Evolutionary conservation across 2,797 vertebrate genomes (phyloP), one percentile per base, ranked within the genome.

Genomic region (Naso thynnoides): DNA sequence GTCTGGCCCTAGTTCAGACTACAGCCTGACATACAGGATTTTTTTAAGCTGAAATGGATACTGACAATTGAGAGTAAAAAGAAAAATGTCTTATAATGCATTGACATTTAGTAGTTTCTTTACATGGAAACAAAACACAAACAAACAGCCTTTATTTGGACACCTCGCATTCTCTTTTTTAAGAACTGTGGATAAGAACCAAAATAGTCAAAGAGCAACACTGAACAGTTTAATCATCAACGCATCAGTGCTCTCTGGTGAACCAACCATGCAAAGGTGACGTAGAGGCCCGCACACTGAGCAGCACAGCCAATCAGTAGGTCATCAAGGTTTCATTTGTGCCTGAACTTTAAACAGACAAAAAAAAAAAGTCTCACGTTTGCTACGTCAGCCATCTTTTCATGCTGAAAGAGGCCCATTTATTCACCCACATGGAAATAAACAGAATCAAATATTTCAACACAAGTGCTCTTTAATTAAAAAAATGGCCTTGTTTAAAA

Each of bases 341-440:
- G 56, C 42, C 10, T 47, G n/a, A 8, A 49, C 38, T 33, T 8
- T 4, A 10, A 3, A 3, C 4, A 7, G 39, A 60, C 57, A 62
- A 73, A 50, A 14, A 21, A 1, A 16, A 23, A n/a, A n/a, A n/a
- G n/a, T n/a, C 38, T 38, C 31, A 50, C 70, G 70, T 72, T 66
- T 21, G 53, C 78, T 75, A 66, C 74, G 48, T 48, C 69, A 79
- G 55, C 19, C 0, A 24, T 31, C 47, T 60, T 45, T 27, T 42
- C 56, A 59, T 26, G 23, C 66, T 72, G 48, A 44, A 77, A 79
- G 59, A 38, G 59, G 63, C 15, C 39, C 2, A 45, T 60, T 69
- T 63, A 50, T 66, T 56, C 8, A 11, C 73, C 60, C 8, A 39
- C 21, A 74, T 49, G 5, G 53, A 70, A 79, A 56, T 6, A 52